These are phyloP conservation scores for Lepisosteus oculatus DNA, from an alignment of 2,113 vertebrate genomes.

Conservation along the genomic window DNA sequence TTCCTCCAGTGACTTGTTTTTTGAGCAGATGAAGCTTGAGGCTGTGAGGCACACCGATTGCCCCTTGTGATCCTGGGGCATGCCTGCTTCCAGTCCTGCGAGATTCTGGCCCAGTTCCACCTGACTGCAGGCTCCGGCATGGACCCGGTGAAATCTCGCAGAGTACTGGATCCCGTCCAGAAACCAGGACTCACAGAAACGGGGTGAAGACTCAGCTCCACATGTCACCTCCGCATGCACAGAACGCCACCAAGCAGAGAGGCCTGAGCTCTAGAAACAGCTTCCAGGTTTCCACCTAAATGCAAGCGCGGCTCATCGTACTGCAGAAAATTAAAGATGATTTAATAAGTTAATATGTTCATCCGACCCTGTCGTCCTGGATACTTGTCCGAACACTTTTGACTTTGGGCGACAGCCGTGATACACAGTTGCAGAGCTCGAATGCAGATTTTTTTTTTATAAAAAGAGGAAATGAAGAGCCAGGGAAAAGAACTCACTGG, in stretches of 20 bases:
- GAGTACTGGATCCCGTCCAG: too few relatives aligned
- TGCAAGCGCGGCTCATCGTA: not conserved
- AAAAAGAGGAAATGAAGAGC: too few relatives aligned
- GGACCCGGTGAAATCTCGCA: too few relatives aligned
- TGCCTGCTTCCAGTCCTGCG: not conserved
- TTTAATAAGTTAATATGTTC: constrained; percentile 10
- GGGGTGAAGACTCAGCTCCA: not conserved
- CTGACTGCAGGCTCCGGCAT: not conserved
- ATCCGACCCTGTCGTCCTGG: not conserved
- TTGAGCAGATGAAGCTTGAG: constrained; percentile 17
- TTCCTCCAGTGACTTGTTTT: not conserved
- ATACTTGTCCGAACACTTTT: not conserved
- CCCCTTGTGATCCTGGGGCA: not conserved
- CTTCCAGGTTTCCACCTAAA: not conserved
- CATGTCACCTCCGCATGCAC: not conserved
- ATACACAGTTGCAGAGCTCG: not conserved
- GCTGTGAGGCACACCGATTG: constrained; percentile 1
- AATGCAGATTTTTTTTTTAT: not conserved
- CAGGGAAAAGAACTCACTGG: not conserved
- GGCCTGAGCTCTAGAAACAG: not conserved
- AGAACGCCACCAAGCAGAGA: not conserved
- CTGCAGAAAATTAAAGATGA: not conserved
- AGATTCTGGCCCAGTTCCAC: not conserved
- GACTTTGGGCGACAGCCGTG: not conserved
- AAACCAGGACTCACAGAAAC: not conserved